These are phyloP conservation scores for Vultur gryphus DNA, from an alignment of 2,797 vertebrate genomes.

Conservation along the genomic window DNA sequence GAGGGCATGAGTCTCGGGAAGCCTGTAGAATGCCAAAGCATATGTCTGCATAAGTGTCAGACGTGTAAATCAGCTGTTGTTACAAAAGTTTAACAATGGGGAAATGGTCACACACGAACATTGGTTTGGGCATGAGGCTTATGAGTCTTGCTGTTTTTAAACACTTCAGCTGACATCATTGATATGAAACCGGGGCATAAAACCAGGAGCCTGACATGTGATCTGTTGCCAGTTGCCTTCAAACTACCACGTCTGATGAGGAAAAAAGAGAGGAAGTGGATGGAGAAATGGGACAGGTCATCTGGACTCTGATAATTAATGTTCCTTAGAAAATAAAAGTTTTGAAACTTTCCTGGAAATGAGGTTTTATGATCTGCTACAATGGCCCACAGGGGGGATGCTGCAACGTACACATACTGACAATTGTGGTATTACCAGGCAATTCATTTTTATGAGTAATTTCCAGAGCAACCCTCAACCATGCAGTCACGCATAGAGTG, in stretches of 20 bases:
- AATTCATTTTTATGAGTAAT: constrained; percentile 68
- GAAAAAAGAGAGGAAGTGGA: constrained; percentile 29
- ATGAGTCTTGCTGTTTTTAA: constrained; percentile 18
- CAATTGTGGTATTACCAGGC: constrained; percentile 63
- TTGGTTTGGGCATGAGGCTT: neutral
- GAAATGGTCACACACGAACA: neutral
- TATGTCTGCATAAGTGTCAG: neutral
- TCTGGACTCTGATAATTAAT: constrained; percentile 43
- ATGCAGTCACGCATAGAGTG: neutral
- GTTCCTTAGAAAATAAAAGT: constrained; percentile 67
- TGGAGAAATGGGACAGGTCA: constrained; percentile 19
- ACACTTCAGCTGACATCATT: neutral
- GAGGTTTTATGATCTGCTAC: constrained; percentile 64
- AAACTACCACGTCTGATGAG: neutral
- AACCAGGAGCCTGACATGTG: neutral
- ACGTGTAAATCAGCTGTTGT: constrained; percentile 38
- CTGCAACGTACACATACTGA: constrained; percentile 60
- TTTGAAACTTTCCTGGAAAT: constrained; percentile 72
- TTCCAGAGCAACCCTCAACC: constrained; percentile 40
- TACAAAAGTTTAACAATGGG: constrained; percentile 16
- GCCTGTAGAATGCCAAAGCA: neutral
- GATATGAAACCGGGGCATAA: neutral
- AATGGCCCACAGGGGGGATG: constrained; percentile 49
- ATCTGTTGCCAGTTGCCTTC: constrained; percentile 35
- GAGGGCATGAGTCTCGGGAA: neutral